Evolutionary conservation across 2,888 invertebrate genomes (phyloP), one percentile per base, ranked within the genome.

Genomic region (Cheilosia impressa): DNA sequence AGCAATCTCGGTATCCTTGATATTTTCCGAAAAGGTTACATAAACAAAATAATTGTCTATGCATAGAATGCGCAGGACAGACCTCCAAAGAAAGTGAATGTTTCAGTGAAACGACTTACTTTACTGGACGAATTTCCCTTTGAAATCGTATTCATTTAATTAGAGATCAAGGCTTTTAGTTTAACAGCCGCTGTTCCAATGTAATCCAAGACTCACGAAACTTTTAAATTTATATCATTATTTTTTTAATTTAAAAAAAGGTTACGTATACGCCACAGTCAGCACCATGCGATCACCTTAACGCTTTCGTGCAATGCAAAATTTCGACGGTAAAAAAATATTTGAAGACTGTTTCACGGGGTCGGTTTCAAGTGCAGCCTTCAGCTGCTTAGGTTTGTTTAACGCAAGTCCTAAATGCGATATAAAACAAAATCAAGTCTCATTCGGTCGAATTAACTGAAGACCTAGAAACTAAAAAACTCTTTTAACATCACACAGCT

Each of bases 221-320:
- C 7, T 1, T 45, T 6, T 1, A 45, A 17, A 17, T 45, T 7
- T 2, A 45, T n/a, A 45, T 45, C 6, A 1, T 22, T 19, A 2
- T 27, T 62, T 43, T 43, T 13, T n/a, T 60, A n/a, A 1, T 15
- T 1, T 13, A 17, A 65, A 2, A 9, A 52, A 65, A 65, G 5
- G 17, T 52, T 52, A 24, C 72, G 53, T 43, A 62, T 73, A 41
- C 72, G 72, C 62, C 72, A 43, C 10, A 47, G 63, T 63, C 19
- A 31, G 6, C 27, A 27, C 9, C 31, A 31, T 31, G 31, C 31
- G 9, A 31, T 9, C 31, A n/a, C 9, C 13, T 10, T 19, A 45
- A 24, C 38, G 24, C 34, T 27, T 38, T 38, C 13, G 31, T 19
- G 43, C 52, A 27, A 15, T 72, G 63, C 53, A 31, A 52, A 63